Evolutionary conservation across 2,113 vertebrate genomes (phyloP).

Genomic region (Motacilla tschutschensis): DNA sequence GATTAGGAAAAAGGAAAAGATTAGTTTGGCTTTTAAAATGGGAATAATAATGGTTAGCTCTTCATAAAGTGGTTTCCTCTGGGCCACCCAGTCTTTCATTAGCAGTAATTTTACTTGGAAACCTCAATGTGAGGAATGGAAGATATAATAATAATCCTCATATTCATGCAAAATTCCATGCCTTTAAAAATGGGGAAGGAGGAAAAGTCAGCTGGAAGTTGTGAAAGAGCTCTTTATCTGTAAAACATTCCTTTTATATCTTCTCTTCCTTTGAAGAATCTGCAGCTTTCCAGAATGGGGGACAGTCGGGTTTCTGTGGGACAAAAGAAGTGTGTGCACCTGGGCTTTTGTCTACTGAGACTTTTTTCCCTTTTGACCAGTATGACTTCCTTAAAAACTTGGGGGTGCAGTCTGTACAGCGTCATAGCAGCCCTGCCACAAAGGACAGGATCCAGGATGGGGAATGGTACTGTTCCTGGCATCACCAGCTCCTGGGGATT

Average conservation of each 20-base stretch:
- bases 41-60: conserved; percentile 1
- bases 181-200: neutral
- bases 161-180: neutral
- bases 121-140: neutral
- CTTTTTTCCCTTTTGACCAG: neutral
- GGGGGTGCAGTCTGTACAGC: neutral
- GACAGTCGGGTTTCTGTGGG: neutral
- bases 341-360: neutral
- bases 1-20: neutral
- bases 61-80: neutral
- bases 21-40: neutral
- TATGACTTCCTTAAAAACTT: neutral
- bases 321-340: neutral
- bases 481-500: conserved; percentile 18
- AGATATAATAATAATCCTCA: neutral
- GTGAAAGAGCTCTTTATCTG: conserved; percentile 6
- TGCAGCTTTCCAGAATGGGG: neutral
- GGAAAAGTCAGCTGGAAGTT: conserved; percentile 10
- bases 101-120: conserved; percentile 17
- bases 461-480: neutral
- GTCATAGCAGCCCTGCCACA: neutral
- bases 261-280: neutral
- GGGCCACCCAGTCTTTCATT: neutral
- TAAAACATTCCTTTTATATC: neutral
- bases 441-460: neutral